These are phyloP conservation scores for Caenorhabditis sp. DNA, from an alignment of 2,888 invertebrate species.

Conservation along the genomic window DNA sequence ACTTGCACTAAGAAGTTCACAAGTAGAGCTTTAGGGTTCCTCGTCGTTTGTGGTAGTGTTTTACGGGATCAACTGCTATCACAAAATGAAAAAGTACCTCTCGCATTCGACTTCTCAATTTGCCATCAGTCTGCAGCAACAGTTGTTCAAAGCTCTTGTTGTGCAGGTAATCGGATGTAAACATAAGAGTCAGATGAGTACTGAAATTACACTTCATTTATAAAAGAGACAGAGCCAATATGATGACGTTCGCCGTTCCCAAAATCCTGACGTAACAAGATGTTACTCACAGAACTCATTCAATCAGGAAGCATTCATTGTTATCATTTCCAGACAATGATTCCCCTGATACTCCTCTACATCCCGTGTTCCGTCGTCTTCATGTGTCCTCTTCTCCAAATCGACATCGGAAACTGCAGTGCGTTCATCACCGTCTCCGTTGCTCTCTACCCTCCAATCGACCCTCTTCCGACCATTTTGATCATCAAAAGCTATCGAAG, in stretches of 20 bases:
- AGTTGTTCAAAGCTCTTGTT: constrained; percentile 41
- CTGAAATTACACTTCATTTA: too few species aligned
- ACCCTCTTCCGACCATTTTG: constrained; percentile 35
- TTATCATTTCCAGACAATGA: constrained; percentile 35
- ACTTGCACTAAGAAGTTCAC: neutral
- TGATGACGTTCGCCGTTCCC: too few species aligned
- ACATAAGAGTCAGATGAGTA: too few species aligned
- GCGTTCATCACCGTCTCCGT: constrained; percentile 27
- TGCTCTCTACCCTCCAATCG: constrained; percentile 35
- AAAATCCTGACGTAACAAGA: too few species aligned
- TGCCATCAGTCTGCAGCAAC: constrained; percentile 32
- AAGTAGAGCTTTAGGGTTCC: neutral
- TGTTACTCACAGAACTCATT: too few species aligned
- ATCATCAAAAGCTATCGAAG: constrained; percentile 28
- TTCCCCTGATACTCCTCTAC: constrained; percentile 31
- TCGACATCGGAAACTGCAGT: constrained; percentile 32
- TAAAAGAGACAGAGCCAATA: too few species aligned
- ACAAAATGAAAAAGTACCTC: constrained; percentile 7
- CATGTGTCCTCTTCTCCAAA: constrained; percentile 18
- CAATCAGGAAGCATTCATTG: too few species aligned
- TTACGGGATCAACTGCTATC: constrained; percentile 31
- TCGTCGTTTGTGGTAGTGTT: constrained; percentile 26
- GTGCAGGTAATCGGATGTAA: constrained; percentile 11
- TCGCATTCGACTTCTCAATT: constrained; percentile 21
- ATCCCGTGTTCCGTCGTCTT: constrained; percentile 21